Conservation (phyloP, 2,797 vertebrate genomes). For the Caiman crocodilus region DNA sequence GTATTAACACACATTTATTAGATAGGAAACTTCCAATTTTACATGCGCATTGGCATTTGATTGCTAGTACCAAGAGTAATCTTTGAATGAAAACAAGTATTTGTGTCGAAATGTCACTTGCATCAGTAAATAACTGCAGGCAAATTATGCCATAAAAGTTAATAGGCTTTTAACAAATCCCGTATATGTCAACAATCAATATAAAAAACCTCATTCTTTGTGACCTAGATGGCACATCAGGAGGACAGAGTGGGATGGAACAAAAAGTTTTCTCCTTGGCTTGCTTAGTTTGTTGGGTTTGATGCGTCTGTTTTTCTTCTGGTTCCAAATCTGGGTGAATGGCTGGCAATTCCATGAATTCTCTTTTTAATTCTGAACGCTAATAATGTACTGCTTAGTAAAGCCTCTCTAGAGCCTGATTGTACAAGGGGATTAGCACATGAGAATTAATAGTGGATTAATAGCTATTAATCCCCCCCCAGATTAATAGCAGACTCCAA, state of each 20-base stretch:
- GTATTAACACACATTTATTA: too few relatives aligned
- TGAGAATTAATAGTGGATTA: too few relatives aligned
- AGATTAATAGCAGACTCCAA: too few relatives aligned
- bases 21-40: background rate
- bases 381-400: background rate
- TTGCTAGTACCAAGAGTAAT: background rate
- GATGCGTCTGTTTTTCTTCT: background rate
- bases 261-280: background rate
- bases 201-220: background rate
- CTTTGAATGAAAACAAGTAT: background rate
- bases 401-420: background rate
- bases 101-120: background rate
- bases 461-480: too few relatives aligned
- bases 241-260: too few relatives aligned
- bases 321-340: background rate
- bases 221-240: background rate
- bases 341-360: background rate
- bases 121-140: background rate
- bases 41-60: rapidly evolving
- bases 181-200: rapidly evolving
- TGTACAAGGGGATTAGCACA: background rate
- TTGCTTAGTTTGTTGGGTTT: rapidly evolving
- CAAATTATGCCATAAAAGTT: background rate
- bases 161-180: background rate
- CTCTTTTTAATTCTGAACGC: background rate